phyloP scores from a whole-genome alignment of 2,797 vertebrate genomes.

The Clarias laeviceps region DNA sequence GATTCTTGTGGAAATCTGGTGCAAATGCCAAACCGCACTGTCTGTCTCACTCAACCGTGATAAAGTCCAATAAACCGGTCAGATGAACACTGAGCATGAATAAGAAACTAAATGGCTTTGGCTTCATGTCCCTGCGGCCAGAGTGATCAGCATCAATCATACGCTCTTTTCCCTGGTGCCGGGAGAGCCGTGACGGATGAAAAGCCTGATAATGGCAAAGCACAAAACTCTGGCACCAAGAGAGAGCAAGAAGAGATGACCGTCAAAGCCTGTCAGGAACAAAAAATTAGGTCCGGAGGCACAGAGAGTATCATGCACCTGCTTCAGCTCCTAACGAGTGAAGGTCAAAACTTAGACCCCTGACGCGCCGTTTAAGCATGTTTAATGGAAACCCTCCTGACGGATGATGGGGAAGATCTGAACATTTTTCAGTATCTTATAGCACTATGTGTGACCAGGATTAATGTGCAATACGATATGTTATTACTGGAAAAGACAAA shows the following conservation, averaged over 20 bases:
- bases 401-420: neutral
- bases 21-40: neutral
- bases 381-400: neutral
- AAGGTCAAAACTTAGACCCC: slow-evolving; percentile 27
- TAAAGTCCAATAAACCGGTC: slow-evolving; percentile 3
- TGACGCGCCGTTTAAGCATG: neutral
- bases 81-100: slow-evolving; percentile 12
- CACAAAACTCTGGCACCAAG: slow-evolving; percentile 34
- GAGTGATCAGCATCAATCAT: slow-evolving; percentile 73
- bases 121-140: slow-evolving; percentile 38
- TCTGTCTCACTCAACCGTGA: neutral
- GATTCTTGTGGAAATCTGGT: neutral
- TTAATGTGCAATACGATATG: neutral
- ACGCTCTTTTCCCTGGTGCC: slow-evolving; percentile 59
- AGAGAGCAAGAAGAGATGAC: neutral
- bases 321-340: slow-evolving; percentile 6
- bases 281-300: slow-evolving; percentile 28
- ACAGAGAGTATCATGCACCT: neutral
- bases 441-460: neutral
- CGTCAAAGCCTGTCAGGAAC: slow-evolving; percentile 22
- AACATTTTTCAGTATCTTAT: neutral
- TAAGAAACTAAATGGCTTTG: slow-evolving; percentile 19
- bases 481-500: slow-evolving; percentile 19
- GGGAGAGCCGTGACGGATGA: slow-evolving; percentile 44
- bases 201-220: slow-evolving; percentile 43